These are phyloP conservation scores for Spodoptera littoralis DNA, from an alignment of 2,888 invertebrate species.

Conservation along the genomic window DNA sequence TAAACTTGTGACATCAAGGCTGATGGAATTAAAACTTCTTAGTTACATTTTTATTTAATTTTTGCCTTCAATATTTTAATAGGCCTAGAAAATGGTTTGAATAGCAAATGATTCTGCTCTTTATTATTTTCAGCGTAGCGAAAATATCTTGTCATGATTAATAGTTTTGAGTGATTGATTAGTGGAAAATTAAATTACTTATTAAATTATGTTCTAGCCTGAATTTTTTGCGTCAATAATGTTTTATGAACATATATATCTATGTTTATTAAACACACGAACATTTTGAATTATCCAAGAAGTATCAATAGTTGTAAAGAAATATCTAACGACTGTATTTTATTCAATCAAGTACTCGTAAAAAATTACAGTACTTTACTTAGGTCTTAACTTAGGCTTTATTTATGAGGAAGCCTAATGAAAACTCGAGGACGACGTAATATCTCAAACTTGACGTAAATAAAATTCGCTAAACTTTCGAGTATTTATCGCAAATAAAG, in stretches of 20 bases:
- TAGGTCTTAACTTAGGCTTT: neutral
- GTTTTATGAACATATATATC: no score
- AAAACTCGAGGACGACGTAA: constrained; percentile 17
- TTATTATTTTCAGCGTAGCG: neutral
- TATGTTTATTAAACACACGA: no score
- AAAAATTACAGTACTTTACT: neutral
- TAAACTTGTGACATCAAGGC: constrained; percentile 31
- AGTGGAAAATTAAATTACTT: neutral
- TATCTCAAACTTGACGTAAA: constrained; percentile 9
- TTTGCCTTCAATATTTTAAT: no score
- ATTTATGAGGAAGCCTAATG: constrained; percentile 1
- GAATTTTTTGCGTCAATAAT: no score
- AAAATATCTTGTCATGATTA: constrained; percentile 13
- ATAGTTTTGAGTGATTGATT: constrained; percentile 3
- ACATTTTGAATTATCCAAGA: neutral
- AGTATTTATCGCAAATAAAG: constrained; percentile 9
- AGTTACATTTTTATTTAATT: no score
- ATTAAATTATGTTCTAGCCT: no score
- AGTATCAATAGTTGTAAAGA: neutral
- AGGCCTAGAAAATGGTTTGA: no score
- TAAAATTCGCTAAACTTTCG: constrained; percentile 14
- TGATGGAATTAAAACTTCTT: constrained; percentile 40
- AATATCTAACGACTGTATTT: no score
- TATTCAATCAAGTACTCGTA: no score
- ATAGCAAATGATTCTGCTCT: neutral